Evolutionary conservation across 1,140 invertebrate genomes (phyloP).

Genomic region (Drosophila seguyi): DNA sequence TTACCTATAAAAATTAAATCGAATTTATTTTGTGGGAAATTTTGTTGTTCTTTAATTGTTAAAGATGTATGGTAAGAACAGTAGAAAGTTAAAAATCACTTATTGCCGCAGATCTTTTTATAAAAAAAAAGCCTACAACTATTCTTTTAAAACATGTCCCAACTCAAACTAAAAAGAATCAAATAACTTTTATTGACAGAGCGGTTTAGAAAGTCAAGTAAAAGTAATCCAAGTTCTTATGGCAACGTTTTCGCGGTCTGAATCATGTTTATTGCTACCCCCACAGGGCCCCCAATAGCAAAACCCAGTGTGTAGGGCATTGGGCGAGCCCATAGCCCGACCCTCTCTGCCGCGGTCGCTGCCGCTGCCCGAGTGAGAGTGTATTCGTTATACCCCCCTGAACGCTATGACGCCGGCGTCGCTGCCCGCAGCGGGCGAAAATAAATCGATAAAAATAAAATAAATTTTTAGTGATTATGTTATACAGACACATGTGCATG

Average conservation of each 20-base stretch:
- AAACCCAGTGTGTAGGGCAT: slow-evolving; percentile 46
- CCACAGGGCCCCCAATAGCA: slow-evolving; percentile 12
- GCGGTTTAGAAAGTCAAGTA: slow-evolving; percentile 12
- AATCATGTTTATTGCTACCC: slow-evolving; percentile 13
- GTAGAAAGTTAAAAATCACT: neutral
- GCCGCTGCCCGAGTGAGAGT: slow-evolving; percentile 45
- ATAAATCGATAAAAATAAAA: slow-evolving; percentile 84
- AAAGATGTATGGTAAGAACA: too few relatives aligned
- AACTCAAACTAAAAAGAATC: slow-evolving; percentile 2
- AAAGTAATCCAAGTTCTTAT: slow-evolving; percentile 20
- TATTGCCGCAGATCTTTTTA: neutral
- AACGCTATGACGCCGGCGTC: slow-evolving; percentile 61
- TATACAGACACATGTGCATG: slow-evolving; percentile 65
- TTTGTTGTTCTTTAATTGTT: neutral
- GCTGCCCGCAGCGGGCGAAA: slow-evolving; percentile 59
- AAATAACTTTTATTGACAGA: slow-evolving; percentile 9
- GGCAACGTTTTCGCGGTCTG: slow-evolving; percentile 16
- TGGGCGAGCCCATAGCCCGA: slow-evolving; percentile 43
- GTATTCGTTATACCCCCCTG: slow-evolving; percentile 42
- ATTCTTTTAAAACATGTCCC: neutral
- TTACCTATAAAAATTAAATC: too few relatives aligned
- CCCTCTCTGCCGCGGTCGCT: slow-evolving; percentile 27
- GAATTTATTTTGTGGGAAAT: neutral
- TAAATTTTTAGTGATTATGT: slow-evolving; percentile 83
- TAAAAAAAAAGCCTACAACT: neutral